Percentiles rank a stretch among this genome's conserved stretches.
Conservation (phyloP, 2,113 vertebrate genomes). For the Archilochus colubris region DNA sequence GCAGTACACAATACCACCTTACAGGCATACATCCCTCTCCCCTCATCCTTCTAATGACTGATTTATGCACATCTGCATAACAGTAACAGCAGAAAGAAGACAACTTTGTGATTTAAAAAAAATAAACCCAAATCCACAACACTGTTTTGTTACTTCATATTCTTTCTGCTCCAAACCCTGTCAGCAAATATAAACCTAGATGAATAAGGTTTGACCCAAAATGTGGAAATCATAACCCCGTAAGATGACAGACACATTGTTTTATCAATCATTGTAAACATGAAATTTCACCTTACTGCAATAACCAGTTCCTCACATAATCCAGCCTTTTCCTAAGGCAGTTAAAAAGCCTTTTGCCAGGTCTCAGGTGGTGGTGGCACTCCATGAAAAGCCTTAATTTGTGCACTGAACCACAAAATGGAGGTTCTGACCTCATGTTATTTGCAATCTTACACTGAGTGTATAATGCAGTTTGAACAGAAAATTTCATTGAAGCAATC, state of each 20-base stretch:
- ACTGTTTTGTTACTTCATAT: background rate
- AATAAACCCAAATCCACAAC: background rate
- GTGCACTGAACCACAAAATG: conserved; percentile 57
- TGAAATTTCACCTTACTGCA: conserved; percentile 16
- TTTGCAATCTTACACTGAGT: conserved; percentile 17
- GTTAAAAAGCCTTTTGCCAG: conserved; percentile 25
- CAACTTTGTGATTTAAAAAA: background rate
- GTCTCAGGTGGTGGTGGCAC: conserved; percentile 19
- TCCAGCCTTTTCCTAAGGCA: background rate
- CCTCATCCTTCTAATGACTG: background rate
- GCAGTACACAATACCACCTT: background rate
- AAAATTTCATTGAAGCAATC: background rate
- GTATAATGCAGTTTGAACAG: background rate
- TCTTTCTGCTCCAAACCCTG: background rate
- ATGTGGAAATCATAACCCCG: background rate
- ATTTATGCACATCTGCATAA: background rate
- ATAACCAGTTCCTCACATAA: background rate
- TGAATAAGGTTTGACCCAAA: background rate
- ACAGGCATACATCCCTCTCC: background rate
- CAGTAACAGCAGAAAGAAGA: background rate
- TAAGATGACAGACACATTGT: background rate
- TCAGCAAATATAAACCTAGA: background rate
- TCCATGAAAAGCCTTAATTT: conserved; percentile 54
- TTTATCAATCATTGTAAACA: conserved; percentile 25
- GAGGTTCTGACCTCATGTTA: conserved; percentile 48